phyloP scores from a whole-genome alignment of 2,888 invertebrate species.

The Parthenolecanium corni region DNA sequence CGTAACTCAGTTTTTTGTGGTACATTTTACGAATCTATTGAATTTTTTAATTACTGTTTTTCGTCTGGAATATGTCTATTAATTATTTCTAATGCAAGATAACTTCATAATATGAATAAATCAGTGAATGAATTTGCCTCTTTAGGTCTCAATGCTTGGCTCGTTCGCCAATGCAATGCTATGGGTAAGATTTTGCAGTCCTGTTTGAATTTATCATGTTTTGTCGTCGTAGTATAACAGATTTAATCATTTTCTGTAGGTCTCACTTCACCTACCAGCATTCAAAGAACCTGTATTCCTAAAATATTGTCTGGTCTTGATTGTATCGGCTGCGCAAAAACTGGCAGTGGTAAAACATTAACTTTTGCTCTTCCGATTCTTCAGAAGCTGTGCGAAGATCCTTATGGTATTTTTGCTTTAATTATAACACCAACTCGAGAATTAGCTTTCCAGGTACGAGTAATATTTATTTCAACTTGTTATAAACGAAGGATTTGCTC shows the following conservation, averaged over 20 bases:
- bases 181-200: neutral
- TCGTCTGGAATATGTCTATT: too few relatives aligned
- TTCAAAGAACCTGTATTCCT: constrained; percentile 71
- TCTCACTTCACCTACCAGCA: constrained; percentile 63
- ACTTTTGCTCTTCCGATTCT: constrained; percentile 93
- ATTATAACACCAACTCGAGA: constrained; percentile 91
- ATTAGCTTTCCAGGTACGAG: constrained; percentile 63
- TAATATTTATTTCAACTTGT: too few relatives aligned
- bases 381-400: constrained; percentile 83
- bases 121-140: neutral
- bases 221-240: neutral
- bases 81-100: too few relatives aligned
- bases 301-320: constrained; percentile 65
- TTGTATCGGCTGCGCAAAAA: constrained; percentile 93
- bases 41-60: too few relatives aligned
- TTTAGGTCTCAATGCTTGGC: neutral
- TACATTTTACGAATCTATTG: too few relatives aligned
- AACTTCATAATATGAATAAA: too few relatives aligned
- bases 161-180: neutral
- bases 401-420: constrained; percentile 89
- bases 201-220: neutral
- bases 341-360: constrained; percentile 95
- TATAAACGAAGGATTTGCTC: too few relatives aligned
- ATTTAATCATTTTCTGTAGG: constrained; percentile 42
- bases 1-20: too few relatives aligned